Evolutionary conservation across 2,888 invertebrate species (phyloP), one percentile per base, ranked within the genome.

Genomic region (Apamea crenata): DNA sequence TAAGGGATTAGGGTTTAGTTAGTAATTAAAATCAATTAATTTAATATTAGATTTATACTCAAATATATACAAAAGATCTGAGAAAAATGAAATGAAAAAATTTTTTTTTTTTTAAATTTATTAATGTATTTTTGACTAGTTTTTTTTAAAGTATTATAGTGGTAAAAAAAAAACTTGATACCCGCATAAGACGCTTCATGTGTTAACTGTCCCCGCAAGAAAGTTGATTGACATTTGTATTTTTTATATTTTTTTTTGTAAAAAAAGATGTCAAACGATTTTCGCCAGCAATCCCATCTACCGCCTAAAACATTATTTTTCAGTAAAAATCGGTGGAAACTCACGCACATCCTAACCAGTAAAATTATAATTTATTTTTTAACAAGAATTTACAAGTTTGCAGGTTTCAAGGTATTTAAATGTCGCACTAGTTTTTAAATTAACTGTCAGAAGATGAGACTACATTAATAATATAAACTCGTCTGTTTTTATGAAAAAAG

Each of bases 381-480:
- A 76, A 85, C 73, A 74, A 73, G 1, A 70, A 67, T 61, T 81
- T 66, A 53, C n/a, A 80, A 56, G 72, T 63, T 85, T 73, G 36
- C 85, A 81, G 82, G 59, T 81, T 44, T 69, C 67, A 80, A 82
- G 68, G 85, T 82, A 73, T 81, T 92, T 92, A 87, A 92, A 87
- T 91, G 90, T 91, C 89, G 92, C 92, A 92, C 89, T 91, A 50
- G 50, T 50, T 87, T 44, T 69, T 25, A 21, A 44, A 67, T 6
- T 80, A 78, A 71, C 5, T 78, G 65, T 77, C 67, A 53, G 74
- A 80, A 80, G 88, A 80, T 88, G 87, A 78, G 89, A 56, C 32
- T 85, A 77, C 88, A 81, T 81, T 85, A 40, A 74, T 32, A 61
- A 80, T 32, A 32, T 63, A 61, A 61, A 32, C 50, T 74, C 25